These are phyloP conservation scores for Zootoca vivipara DNA, from an alignment of 2,113 vertebrate species.

Conservation along the genomic window DNA sequence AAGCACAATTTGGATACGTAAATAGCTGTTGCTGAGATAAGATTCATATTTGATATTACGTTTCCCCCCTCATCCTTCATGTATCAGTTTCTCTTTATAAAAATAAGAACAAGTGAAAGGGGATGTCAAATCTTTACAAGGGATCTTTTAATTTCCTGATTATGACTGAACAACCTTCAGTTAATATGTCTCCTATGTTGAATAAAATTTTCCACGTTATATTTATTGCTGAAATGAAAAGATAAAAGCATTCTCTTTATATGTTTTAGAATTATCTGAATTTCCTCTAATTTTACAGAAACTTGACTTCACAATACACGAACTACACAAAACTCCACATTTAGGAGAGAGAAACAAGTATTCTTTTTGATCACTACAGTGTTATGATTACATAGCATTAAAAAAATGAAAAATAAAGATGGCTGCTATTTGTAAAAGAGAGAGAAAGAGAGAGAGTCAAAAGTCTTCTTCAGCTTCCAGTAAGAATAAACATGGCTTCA, in stretches of 20 bases:
- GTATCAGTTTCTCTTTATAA: constrained; percentile 17
- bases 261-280: neutral
- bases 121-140: constrained; percentile 32
- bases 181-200: neutral
- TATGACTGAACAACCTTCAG: constrained; percentile 3
- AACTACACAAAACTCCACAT: neutral
- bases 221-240: constrained; percentile 14
- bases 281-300: neutral
- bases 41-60: constrained; percentile 9
- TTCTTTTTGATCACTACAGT: neutral
- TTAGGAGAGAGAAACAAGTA: neutral
- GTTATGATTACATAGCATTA: neutral
- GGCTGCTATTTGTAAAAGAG: too few species aligned
- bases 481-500: too few species aligned
- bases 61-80: constrained; percentile 15
- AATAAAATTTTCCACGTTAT: constrained; percentile 30
- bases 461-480: too few species aligned
- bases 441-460: neutral
- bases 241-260: neutral
- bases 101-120: neutral
- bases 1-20: neutral
- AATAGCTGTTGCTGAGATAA: constrained; percentile 24
- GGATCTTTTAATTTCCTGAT: constrained; percentile 62
- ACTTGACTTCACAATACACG: neutral
- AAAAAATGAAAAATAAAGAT: neutral